Evolutionary conservation across 64 coral and sea anemone species (phyloP), one percentile per base, ranked within the genome.

Genomic region (Pocillopora verrucosa): DNA sequence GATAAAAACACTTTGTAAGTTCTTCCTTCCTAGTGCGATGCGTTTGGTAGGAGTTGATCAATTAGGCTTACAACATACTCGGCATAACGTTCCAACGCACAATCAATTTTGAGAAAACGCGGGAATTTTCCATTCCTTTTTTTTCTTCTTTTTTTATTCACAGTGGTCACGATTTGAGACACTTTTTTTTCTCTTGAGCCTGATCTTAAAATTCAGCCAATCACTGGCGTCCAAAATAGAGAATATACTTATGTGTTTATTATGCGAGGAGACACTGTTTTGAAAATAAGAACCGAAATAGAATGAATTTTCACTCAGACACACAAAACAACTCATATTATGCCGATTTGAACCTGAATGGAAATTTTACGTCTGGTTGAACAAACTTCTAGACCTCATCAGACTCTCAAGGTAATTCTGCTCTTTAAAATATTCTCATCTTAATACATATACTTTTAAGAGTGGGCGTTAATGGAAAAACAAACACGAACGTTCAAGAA

Each of bases 271-370:
- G 67, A n/a, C 65, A 9, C 20, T 70, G 67, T 70, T 70, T 70
- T 70, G 67, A 70, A 70, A 70, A 70, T 25, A 20, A 70, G 5
- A n/a, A 30, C 67, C 22, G 22, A 70, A 70, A 70, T 70, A 70
- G 67, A n/a, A 70, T 26, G 67, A 70, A 70, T 70, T 24, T 70
- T 70, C 22, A 24, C 20, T 70, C 67, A 3, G 25, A 70, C n/a
- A 70, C 67, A n/a, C 67, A 70, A 70, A 70, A 70, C 67, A 70
- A 70, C 67, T n/a, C 19, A 70, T 25, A 20, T 70, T 63, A 63
- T 13, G 16, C 12, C 19, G 67, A 70, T 24, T 70, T 19, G n/a
- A 70, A 11, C 25, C 67, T 70, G n/a, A 51, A 70, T 70, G 22
- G 22, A 24, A 70, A 70, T 70, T 70, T 70, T 70, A n/a, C 5